Base-by-base conservation (phyloP, 2,888 invertebrate species). In the Rapana venosa region DNA sequence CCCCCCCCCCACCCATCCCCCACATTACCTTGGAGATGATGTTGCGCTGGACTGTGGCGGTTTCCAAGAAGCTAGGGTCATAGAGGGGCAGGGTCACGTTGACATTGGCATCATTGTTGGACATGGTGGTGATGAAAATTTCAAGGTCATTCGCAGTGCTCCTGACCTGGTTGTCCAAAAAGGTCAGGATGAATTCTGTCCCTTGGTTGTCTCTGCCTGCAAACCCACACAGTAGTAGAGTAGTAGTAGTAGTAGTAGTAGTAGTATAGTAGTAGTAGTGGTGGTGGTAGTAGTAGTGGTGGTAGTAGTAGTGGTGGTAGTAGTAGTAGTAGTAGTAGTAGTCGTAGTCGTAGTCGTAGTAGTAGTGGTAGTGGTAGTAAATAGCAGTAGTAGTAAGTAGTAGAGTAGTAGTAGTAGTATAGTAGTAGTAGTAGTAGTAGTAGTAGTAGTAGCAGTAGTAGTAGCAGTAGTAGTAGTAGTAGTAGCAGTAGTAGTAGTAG, bases 111-210 rank as follows among this genome's bases (percentile, higher is more conserved):
- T 90, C 88, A 32, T 88, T 92, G 70, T 92, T 93, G 61, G 92
- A 91, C 20, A 91, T 81, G 26, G 93, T 93, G 17, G 93, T 93
- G 35, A 93, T 88, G 90, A 92, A 93, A n/a, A 93, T 74, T 79
- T 93, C 93, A 8, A 92, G 87, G 74, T 92, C 90, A 35, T 87
- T 90, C 30, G n/a, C n/a, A 0, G 86, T 36, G 36, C 58, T 30
- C 26, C 36, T 61, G 0, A 90, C 85, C 87, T 32, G 32, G 87
- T 93, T 93, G 77, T 91, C 91, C 92, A 93, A 90, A 84, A 91
- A 93, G n/a, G 90, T 79, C 11, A 93, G 77, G 15, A 92, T 90
- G 85, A 93, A 93, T 77, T 93, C 93, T 47, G 90, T 92, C 1
- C 93, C 93, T 47, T 91, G 79, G 86, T 93, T 93, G 90, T 93